Base-by-base conservation (phyloP, 2,888 invertebrate genomes). In the Chironomus riparius region DNA sequence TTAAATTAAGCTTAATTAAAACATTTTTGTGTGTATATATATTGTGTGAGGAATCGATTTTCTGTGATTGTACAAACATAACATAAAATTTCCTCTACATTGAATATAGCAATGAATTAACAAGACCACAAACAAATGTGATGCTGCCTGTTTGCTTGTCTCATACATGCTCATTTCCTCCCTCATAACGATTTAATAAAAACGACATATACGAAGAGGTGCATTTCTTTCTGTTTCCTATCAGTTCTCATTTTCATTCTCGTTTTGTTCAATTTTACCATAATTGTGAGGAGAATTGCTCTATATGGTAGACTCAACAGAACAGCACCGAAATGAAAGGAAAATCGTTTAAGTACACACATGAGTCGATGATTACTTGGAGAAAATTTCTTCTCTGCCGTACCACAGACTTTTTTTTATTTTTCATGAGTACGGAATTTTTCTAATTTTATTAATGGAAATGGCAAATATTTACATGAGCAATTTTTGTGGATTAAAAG, bases 1-100 rank as follows among this genome's bases (percentile, higher is more conserved):
- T 72, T 72, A 62, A 72, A 72, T 72, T 72, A 72, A 72, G 72
- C 72, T 72, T 47, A 72, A 72, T 72, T 72, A 71, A 56, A 71
- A 50, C 71, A 56, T 56, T 72, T 50, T 71, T 70, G 71, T 61
- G 70, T 56, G 56, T 56, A 24, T n/a, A 4, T 24, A n/a, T 56
- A 56, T 56, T 18, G 56, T 21, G 65, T 21, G 65, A 65, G 65
- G 47, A 72, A 72, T 72, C 72, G 61, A 72, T 72, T 70, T 62
- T 72, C 62, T 71, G 61, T 72, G 72, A 72, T 72, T 72, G 61
- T 18, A 50, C 21, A 56, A 56, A 56, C 24, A 69, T 10, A 38
- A 70, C 70, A 38, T 22, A 28, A 68, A 38, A 38, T 38, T 38
- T 38, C 10, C 38, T 38, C 38, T 38, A 38, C 68, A 56, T 56